Base-by-base conservation (phyloP, 2,888 invertebrate genomes). In the Rhaphigaster nebulosa region DNA sequence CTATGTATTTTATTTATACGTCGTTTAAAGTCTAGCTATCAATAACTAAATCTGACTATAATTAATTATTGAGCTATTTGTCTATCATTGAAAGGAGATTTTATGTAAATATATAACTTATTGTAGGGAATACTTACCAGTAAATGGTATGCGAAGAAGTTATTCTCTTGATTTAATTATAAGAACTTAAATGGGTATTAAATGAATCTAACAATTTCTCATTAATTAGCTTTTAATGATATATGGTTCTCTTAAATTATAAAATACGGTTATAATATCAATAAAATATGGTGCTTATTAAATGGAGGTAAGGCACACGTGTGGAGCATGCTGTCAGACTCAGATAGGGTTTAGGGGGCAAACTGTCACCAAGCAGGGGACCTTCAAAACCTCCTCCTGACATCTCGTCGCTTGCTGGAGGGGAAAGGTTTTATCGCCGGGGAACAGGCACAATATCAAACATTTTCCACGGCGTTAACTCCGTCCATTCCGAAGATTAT, bases 361-460 rank as follows among this genome's bases (percentile, higher is more conserved):
- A 65, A 65, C 65, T 65, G 65, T 65, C 65, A 65, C 29, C 65
- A 65, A 65, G 65, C 18, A n/a, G 65, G 65, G 65, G 60, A 65
- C 45, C 80, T 41, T 80, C 80, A 80, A 80, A 41, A 45, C 41
- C 80, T 80, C 23, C 41, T 41, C 80, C 26, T 80, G 80, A 80
- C 80, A 45, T 41, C 80, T 80, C 41, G 23, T 38, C 23, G 18
- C 38, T 38, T 38, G 76, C 76, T 76, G 5, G 12, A 45, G 80
- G 65, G 65, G 65, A 29, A n/a, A n/a, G 15, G 65, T 65, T 65
- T 65, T 65, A 65, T 65, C 65, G 65, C 65, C 29, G 18, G 29
- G 65, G 18, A 29, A 65, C 65, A 65, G 65, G 29, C 65, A 65
- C 65, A 65, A 65, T 65, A 65, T 65, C 65, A 65, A 65, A 29